Conservation (phyloP, 2,888 invertebrate species). For the Charanyca ferruginea region DNA sequence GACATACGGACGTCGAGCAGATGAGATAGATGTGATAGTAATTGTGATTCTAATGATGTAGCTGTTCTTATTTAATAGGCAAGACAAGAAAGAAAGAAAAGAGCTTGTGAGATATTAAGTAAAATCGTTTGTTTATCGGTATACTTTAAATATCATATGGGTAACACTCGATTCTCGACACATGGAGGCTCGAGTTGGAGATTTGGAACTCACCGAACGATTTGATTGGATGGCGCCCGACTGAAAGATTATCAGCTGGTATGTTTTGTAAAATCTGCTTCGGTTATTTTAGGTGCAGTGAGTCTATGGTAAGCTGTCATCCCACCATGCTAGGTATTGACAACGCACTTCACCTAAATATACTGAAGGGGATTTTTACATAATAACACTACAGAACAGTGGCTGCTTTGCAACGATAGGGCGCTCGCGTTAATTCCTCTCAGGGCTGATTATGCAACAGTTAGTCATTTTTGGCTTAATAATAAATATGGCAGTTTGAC, state of each 20-base stretch:
- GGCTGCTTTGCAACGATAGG: too few species aligned
- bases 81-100: background rate
- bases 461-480: too few species aligned
- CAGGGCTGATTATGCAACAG: too few species aligned
- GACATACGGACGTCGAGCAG: too few species aligned
- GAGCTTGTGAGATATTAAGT: background rate
- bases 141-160: background rate
- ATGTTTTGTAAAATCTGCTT: background rate
- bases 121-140: background rate
- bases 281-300: background rate
- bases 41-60: background rate
- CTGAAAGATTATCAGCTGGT: background rate
- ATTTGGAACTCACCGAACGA: background rate
- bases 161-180: too few species aligned
- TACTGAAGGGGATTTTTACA: too few species aligned
- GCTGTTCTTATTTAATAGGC: background rate
- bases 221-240: slow-evolving; percentile 4
- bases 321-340: too few species aligned
- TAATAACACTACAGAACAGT: too few species aligned
- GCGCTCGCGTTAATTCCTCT: background rate
- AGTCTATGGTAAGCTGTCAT: background rate
- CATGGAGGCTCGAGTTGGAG: slow-evolving; percentile 2
- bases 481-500: too few species aligned
- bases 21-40: too few species aligned
- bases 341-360: too few species aligned